phyloP scores from a whole-genome alignment of 1,140 invertebrate species.

The Idris sp. region DNA sequence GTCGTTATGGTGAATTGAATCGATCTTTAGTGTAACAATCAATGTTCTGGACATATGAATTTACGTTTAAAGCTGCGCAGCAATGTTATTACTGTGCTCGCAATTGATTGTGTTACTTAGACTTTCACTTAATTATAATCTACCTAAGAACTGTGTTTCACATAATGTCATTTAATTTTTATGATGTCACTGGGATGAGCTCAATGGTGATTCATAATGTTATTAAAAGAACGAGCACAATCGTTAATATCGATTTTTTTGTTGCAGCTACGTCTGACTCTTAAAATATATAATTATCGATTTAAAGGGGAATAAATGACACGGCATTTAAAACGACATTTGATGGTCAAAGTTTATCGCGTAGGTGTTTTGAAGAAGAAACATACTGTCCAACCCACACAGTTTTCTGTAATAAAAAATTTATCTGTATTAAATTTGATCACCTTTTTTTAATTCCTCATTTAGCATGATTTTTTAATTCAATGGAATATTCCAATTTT shows the following conservation, averaged over 20 bases:
- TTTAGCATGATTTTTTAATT: too few relatives aligned
- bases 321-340: constrained; percentile 41
- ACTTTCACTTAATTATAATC: too few relatives aligned
- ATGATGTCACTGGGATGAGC: constrained; percentile 13
- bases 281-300: constrained; percentile 21
- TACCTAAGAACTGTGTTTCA: too few relatives aligned
- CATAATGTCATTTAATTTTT: background rate
- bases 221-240: constrained; percentile 8
- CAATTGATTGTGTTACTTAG: constrained; percentile 33
- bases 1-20: constrained; percentile 60
- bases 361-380: constrained; percentile 43
- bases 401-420: constrained; percentile 24
- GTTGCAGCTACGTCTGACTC: constrained; percentile 18
- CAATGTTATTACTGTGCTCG: constrained; percentile 10
- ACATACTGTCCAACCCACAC: constrained; percentile 41
- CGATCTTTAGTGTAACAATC: constrained; percentile 57
- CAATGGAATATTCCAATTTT: too few relatives aligned
- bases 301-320: constrained; percentile 26
- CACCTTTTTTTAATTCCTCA: constrained; percentile 5
- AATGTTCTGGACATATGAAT: constrained; percentile 37
- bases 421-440: constrained; percentile 23
- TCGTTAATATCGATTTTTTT: too few relatives aligned
- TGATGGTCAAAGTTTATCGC: constrained; percentile 37
- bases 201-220: constrained; percentile 9
- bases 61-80: constrained; percentile 11